phyloP scores from a whole-genome alignment of 1,140 invertebrate genomes.

The Lasioglossum albipes region DNA sequence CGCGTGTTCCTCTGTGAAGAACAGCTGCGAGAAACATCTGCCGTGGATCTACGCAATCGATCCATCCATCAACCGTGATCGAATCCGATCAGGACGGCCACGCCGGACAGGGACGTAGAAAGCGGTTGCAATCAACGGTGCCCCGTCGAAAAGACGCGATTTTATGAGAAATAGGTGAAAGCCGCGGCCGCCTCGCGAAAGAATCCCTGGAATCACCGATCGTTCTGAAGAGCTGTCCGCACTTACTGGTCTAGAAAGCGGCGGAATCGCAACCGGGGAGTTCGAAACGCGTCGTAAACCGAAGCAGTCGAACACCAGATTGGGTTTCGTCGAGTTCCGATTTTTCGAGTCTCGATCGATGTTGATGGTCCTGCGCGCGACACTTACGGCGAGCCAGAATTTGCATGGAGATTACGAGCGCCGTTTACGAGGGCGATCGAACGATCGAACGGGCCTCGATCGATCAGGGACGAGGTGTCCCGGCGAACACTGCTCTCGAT shows the following conservation, averaged over 20 bases:
- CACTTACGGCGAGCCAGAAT: not conserved
- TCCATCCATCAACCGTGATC: slow-evolving; percentile 15
- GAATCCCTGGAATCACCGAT: slow-evolving; percentile 41
- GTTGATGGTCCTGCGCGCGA: not conserved
- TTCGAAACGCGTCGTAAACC: not conserved
- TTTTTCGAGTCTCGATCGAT: not conserved
- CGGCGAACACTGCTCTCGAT: too few species aligned
- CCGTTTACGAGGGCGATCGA: not conserved
- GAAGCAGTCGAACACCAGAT: not conserved
- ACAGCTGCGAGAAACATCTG: slow-evolving; percentile 12
- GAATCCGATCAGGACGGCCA: not conserved
- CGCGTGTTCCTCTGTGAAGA: too few species aligned
- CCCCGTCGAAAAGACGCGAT: slow-evolving; percentile 3
- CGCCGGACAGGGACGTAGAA: not conserved
- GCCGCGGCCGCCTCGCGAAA: slow-evolving; percentile 14
- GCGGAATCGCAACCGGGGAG: not conserved
- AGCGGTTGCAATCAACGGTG: not conserved
- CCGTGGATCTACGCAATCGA: not conserved
- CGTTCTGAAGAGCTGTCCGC: not conserved
- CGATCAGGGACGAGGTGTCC: not conserved
- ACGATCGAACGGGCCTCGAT: not conserved
- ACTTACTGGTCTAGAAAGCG: not conserved
- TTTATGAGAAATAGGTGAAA: slow-evolving; percentile 51
- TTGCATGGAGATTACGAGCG: not conserved
- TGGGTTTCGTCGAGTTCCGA: not conserved